Percentiles rank a stretch among this genome's conserved stretches.
Evolutionary conservation across 1,140 invertebrate genomes (phyloP).

Genomic region (Tribolium castaneum): DNA sequence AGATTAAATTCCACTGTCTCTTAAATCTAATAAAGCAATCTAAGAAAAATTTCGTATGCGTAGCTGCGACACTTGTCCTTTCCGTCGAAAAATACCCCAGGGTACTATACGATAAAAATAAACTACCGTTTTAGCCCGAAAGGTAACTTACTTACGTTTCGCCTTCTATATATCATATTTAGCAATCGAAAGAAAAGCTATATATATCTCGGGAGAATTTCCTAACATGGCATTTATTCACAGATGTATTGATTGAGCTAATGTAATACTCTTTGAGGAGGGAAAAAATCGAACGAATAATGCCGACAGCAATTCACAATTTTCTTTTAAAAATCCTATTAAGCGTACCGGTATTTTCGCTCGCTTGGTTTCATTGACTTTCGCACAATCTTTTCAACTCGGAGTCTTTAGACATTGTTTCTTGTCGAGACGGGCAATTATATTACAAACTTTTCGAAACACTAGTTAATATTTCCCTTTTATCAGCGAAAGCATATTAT

Average conservation of each 20-base stretch:
- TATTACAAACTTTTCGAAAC: slow-evolving; percentile 31
- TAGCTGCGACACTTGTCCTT: slow-evolving; percentile 41
- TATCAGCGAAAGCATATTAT: slow-evolving; percentile 18
- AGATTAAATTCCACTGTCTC: slow-evolving; percentile 41
- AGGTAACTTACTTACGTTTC: slow-evolving; percentile 44
- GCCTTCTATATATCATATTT: slow-evolving; percentile 47
- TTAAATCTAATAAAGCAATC: slow-evolving; percentile 42
- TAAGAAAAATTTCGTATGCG: slow-evolving; percentile 41
- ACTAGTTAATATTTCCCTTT: slow-evolving; percentile 30
- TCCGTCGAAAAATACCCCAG: slow-evolving; percentile 43
- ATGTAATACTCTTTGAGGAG: slow-evolving; percentile 36
- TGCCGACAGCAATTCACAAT: slow-evolving; percentile 21
- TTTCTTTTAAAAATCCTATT: slow-evolving; percentile 32
- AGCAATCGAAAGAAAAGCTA: slow-evolving; percentile 44
- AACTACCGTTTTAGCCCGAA: slow-evolving; percentile 42
- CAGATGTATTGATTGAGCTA: slow-evolving; percentile 37
- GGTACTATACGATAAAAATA: slow-evolving; percentile 50
- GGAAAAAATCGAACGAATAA: slow-evolving; percentile 29
- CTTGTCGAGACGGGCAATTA: slow-evolving; percentile 14
- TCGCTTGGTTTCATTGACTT: slow-evolving; percentile 26
- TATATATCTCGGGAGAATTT: slow-evolving; percentile 27
- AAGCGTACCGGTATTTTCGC: slow-evolving; percentile 23
- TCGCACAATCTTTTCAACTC: slow-evolving; percentile 31
- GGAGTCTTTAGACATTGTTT: slow-evolving; percentile 27
- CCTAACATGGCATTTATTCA: slow-evolving; percentile 37